Base-by-base conservation (phyloP, 1,140 invertebrate genomes). In the Bombyx mandarina region DNA sequence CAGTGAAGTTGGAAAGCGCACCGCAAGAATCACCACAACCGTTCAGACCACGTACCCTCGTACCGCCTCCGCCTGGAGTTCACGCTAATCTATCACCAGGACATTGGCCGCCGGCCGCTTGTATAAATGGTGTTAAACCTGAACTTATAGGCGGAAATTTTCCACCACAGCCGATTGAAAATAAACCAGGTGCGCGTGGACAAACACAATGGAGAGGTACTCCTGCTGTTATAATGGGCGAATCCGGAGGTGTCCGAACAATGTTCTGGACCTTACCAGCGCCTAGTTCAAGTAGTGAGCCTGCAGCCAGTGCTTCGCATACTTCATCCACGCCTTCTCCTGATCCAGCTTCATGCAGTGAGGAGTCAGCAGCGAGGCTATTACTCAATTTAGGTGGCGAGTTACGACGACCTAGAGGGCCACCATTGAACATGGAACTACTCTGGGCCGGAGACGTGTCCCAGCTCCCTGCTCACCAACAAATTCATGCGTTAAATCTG, bases 151-250 rank as follows among this genome's bases (percentile, higher is more conserved):
- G 93, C 9, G 93, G 93, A 8, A 91, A 91, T 58, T 90, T 91
- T 58, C 89, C 89, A 71, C 88, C 89, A 53, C 89, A 89, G 74
- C 73, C 86, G 6, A 77, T 88, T 87, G 93, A 89, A 86, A 91
- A 71, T 80, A 91, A 88, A 88, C 62, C 89, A 67, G 88, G 90
- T 60, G 83, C 89, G 48, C 88, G 91, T 63, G 89, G 90, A 60
- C 89, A 73, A 9, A 88, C 91, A 49, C 89, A 91, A 69, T 79
- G 89, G 72, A 82, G 93, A 65, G 91, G 93, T 60, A 93, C 94
- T n/a, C 95, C 95, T 6, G 94, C 94, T 8, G 95, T 96, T 58
- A 94, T 96, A 58, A 96, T 96, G 94, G 95, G 95, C 42, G 95
- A 97, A 79, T 94, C 94, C 5, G 96, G 95, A 45, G 95, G 95